A percentile compares a stretch with the other conserved stretches of the same genome.
These are phyloP conservation scores for Ennomos fuscantarius DNA, from an alignment of 2,888 invertebrate genomes.

Conservation along the genomic window DNA sequence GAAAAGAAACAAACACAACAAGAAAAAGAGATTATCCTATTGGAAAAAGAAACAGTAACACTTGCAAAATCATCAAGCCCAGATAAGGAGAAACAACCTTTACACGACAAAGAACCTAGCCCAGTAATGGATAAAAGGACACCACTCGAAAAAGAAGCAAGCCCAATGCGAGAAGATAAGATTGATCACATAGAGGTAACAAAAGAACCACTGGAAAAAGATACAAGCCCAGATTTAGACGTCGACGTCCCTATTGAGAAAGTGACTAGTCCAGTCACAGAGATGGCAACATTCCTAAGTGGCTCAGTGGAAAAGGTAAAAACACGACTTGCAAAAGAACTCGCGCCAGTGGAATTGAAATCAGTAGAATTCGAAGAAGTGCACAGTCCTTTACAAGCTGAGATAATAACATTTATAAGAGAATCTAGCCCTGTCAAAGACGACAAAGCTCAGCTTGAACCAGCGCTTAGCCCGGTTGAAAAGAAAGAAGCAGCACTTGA, in stretches of 20 bases:
- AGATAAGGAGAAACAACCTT: constrained; percentile 6
- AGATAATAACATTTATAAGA: neutral
- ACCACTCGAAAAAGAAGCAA: constrained; percentile 16
- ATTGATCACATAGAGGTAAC: too few species aligned
- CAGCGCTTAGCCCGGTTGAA: constrained; percentile 8
- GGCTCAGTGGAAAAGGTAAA: too few species aligned
- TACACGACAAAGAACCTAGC: constrained; percentile 15
- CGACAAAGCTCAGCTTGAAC: neutral
- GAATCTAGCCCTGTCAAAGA: constrained; percentile 18
- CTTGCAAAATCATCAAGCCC: constrained; percentile 26
- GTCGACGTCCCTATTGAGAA: too few species aligned
- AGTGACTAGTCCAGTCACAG: neutral
- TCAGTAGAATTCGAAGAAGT: neutral
- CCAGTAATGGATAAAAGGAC: neutral
- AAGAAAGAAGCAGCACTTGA: too few species aligned
- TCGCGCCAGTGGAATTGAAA: too few species aligned
- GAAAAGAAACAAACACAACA: too few species aligned
- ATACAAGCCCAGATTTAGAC: too few species aligned
- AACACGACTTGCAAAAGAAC: too few species aligned
- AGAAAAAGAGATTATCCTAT: too few species aligned
- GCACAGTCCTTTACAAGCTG: neutral
- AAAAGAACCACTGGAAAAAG: too few species aligned
- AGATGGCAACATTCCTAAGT: too few species aligned
- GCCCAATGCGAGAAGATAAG: too few species aligned
- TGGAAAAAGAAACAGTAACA: neutral